Evolutionary conservation across 1,140 invertebrate genomes (phyloP), one percentile per base, ranked within the genome.

Genomic region (Drosophila bifasciata): DNA sequence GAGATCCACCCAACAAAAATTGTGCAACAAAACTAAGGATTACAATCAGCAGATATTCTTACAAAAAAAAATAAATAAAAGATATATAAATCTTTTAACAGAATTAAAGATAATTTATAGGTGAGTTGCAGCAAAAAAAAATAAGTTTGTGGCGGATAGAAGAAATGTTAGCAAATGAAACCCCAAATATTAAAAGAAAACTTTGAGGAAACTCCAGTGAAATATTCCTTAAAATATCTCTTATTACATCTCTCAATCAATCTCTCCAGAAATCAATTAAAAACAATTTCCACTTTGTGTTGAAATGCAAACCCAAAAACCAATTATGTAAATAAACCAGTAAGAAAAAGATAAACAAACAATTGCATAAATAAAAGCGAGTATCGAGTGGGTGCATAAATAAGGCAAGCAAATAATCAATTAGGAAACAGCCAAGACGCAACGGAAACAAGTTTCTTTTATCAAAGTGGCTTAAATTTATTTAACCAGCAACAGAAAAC

Each of bases 21-120:
- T 32, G 28, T 11, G 28, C 32, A 36, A 36, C 32, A 36, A 36
- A 43, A 61, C 40, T 60, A 36, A 59, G 61, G 61, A 63, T 63
- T 64, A 64, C 61, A 64, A 64, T 64, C 61, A 63, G 43, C 28
- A n/a, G 32, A 36, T 36, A 32, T 11, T 11, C 28, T 32, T 11
- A 9, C 3, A 13, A 36, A 13, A 36, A 3, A 3, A 13, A 13
- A n/a, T n/a, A n/a, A n/a, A n/a, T n/a, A 36, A 11, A 25, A 25
- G 23, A 25, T 25, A 7, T 25, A 28, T 13, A 36, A 4, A 36
- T 13, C 32, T 36, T 36, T 13, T 4, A 36, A 36, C 5, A 8
- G 45, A 60, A 43, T 21, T 28, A 61, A 60, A 59, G 23, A 32
- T 28, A 5, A 46, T 17, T 28, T 62, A 62, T 45, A 63, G 57